These are phyloP conservation scores for Caenorhabditis latens DNA, from an alignment of 1,140 invertebrate species.

Conservation along the genomic window DNA sequence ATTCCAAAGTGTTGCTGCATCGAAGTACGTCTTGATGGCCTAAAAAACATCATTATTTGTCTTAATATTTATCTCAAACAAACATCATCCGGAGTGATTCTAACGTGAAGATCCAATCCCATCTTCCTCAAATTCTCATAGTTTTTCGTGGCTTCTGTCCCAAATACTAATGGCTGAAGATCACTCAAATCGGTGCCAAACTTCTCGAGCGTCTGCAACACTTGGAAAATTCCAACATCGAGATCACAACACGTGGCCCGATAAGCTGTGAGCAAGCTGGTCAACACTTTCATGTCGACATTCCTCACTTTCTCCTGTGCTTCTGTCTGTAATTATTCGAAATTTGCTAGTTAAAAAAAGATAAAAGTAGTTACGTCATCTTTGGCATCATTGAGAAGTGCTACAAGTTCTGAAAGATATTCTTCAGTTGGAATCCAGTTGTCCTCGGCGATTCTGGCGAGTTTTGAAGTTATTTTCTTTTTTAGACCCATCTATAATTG, in stretches of 20 bases:
- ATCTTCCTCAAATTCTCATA: slow-evolving; percentile 33
- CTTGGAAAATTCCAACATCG: neutral
- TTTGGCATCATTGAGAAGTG: slow-evolving; percentile 8
- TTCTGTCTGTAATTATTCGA: neutral
- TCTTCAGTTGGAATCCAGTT: slow-evolving; percentile 24
- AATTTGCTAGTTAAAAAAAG: neutral
- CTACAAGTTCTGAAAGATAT: neutral
- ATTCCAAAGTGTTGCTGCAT: slow-evolving; percentile 37
- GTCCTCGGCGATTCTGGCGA: neutral
- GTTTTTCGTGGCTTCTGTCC: slow-evolving; percentile 15
- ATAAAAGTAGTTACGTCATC: neutral
- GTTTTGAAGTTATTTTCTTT: neutral
- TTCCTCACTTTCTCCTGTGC: slow-evolving; percentile 7
- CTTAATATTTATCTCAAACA: neutral
- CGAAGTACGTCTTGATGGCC: slow-evolving; percentile 34
- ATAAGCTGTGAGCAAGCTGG: neutral
- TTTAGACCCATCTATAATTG: slow-evolving; percentile 8
- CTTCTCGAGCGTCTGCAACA: slow-evolving; percentile 18
- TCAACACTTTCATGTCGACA: slow-evolving; percentile 7
- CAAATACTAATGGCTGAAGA: slow-evolving; percentile 25
- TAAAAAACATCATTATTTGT: neutral
- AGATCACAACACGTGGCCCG: slow-evolving; percentile 22
- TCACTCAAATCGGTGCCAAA: slow-evolving; percentile 17
- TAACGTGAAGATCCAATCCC: slow-evolving; percentile 31
- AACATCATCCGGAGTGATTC: slow-evolving; percentile 36